Conservation (phyloP, 2,113 vertebrate species). For the Dicaeum eximium region DNA sequence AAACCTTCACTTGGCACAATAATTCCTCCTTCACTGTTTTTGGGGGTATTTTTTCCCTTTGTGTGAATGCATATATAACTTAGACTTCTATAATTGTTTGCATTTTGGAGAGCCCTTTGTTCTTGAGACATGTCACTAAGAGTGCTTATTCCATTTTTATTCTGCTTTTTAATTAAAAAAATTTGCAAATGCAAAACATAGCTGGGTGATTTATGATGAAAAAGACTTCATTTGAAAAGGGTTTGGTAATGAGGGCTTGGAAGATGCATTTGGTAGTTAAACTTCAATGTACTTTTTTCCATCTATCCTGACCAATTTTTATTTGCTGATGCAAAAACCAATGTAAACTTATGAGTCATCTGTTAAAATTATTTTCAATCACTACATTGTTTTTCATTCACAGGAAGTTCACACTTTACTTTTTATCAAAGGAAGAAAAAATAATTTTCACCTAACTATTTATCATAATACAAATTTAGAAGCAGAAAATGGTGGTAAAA, state of each 20-base stretch:
- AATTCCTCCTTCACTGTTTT: neutral
- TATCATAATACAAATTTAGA: neutral
- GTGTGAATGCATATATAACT: neutral
- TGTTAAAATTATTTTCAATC: constrained; percentile 40
- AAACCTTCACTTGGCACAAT: neutral
- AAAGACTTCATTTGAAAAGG: constrained; percentile 6
- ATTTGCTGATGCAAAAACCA: constrained; percentile 8
- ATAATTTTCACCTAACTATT: neutral
- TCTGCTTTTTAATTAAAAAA: constrained; percentile 33
- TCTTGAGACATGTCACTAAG: neutral
- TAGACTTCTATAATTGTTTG: neutral
- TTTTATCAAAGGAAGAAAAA: neutral
- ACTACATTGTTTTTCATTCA: constrained; percentile 15
- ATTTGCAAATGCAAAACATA: neutral
- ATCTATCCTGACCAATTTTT: constrained; percentile 9
- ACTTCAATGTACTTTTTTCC: neutral
- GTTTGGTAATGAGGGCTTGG: neutral
- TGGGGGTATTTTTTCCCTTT: neutral
- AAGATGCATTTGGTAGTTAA: neutral
- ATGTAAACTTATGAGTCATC: constrained; percentile 20
- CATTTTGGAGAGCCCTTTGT: neutral
- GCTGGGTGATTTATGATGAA: neutral
- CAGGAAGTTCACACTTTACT: neutral
- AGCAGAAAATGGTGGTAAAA: neutral
- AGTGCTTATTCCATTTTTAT: neutral